phyloP scores from a whole-genome alignment of 2,888 invertebrate genomes.

The Pristionchus entomophagus region DNA sequence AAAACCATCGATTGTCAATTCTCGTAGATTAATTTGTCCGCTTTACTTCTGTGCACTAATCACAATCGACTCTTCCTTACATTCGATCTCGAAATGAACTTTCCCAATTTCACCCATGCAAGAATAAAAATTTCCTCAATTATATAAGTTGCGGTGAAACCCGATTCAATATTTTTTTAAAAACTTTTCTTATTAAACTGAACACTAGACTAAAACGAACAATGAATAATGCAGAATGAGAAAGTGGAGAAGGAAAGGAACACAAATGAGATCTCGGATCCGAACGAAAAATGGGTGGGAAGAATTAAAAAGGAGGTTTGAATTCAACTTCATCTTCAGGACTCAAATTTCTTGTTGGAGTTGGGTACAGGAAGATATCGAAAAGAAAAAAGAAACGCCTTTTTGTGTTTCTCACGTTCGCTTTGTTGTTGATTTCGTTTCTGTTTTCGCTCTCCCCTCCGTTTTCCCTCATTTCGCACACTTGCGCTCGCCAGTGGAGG shows the following conservation, averaged over 20 bases:
- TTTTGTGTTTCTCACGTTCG: too few species aligned
- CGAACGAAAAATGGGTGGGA: not conserved
- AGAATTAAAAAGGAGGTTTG: not conserved
- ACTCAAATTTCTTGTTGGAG: constrained; percentile 50
- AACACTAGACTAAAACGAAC: not conserved
- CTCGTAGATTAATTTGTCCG: not conserved
- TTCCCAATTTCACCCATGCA: too few species aligned
- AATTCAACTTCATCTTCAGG: not conserved
- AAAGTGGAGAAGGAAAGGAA: not conserved
- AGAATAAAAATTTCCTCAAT: too few species aligned
- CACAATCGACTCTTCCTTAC: not conserved
- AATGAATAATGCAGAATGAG: not conserved
- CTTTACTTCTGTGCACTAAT: not conserved
- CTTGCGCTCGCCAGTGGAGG: too few species aligned
- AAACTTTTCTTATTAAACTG: too few species aligned
- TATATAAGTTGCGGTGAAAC: too few species aligned
- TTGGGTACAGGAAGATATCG: too few species aligned
- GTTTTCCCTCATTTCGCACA: too few species aligned
- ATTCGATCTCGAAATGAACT: not conserved
- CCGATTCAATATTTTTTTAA: too few species aligned
- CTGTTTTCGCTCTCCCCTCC: too few species aligned
- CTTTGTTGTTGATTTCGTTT: too few species aligned
- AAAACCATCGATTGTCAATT: not conserved
- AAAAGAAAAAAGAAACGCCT: too few species aligned
- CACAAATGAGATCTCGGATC: not conserved